phyloP scores from a whole-genome alignment of 2,113 vertebrate genomes.

The Tichodroma muraria region DNA sequence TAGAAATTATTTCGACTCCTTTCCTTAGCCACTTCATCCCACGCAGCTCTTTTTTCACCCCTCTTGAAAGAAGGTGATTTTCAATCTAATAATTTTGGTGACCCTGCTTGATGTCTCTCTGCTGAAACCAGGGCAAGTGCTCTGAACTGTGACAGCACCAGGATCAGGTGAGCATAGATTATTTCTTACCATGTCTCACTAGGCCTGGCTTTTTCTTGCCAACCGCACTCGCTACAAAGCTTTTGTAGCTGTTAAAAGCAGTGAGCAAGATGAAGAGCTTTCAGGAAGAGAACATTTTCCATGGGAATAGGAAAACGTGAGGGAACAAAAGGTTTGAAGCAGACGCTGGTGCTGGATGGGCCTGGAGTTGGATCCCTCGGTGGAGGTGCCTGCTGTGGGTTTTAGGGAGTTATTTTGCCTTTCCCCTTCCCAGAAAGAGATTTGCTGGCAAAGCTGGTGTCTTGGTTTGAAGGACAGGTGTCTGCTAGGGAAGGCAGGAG shows the following conservation, averaged over 20 bases:
- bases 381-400: neutral
- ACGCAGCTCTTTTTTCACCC: neutral
- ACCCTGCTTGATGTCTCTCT: neutral
- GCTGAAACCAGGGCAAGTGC: neutral
- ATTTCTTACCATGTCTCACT: neutral
- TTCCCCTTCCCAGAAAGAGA: neutral
- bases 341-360: neutral
- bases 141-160: neutral
- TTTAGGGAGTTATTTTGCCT: neutral
- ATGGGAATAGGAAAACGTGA: accelerated
- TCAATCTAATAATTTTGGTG: neutral
- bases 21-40: neutral
- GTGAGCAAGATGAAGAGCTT: neutral
- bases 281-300: neutral
- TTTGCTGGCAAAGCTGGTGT: neutral
- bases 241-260: neutral
- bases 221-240: neutral
- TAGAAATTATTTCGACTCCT: neutral
- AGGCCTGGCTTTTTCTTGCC: neutral
- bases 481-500: too few species aligned
- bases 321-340: neutral
- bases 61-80: neutral
- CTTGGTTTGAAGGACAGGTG: too few species aligned
- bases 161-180: neutral
- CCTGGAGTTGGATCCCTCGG: neutral